Conservation (phyloP, 1,140 invertebrate species). For the Drosophila varians region DNA sequence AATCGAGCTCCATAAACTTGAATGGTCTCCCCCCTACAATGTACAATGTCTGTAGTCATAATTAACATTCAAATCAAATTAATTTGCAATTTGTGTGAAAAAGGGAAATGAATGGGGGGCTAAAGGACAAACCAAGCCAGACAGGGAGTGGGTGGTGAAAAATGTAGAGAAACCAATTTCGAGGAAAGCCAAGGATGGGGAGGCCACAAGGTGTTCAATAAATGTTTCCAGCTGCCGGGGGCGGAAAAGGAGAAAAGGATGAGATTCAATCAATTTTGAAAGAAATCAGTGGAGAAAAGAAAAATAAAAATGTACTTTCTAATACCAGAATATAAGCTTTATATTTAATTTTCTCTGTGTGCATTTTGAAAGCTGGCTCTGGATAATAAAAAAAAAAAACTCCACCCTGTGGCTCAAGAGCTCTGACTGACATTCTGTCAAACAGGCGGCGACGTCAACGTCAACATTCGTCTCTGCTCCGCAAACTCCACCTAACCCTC, state of each 20-base stretch:
- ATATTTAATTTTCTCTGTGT: not conserved
- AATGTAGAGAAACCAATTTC: not conserved
- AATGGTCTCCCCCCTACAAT: not conserved
- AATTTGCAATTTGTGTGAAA: slow-evolving; percentile 62
- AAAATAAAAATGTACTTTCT: too few relatives aligned
- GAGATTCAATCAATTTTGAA: not conserved
- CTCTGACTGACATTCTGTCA: slow-evolving; percentile 76
- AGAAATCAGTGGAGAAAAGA: not conserved
- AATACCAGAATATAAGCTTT: not conserved
- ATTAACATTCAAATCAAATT: slow-evolving; percentile 71
- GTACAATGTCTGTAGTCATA: slow-evolving; percentile 50
- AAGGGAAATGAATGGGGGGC: not conserved
- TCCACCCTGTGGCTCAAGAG: slow-evolving; percentile 24
- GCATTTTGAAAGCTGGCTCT: slow-evolving; percentile 29
- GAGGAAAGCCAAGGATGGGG: not conserved
- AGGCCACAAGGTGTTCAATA: slow-evolving; percentile 59
- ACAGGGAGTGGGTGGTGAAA: not conserved
- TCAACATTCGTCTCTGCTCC: slow-evolving; percentile 31
- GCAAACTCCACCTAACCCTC: not conserved
- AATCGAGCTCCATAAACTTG: too few relatives aligned
- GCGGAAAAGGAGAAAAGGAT: slow-evolving; percentile 3
- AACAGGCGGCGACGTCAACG: slow-evolving; percentile 67
- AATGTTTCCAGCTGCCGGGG: slow-evolving; percentile 49
- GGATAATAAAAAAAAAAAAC: slow-evolving; percentile 1
- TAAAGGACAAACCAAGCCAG: not conserved